Percentiles rank a stretch among this genome's conserved stretches.
These are phyloP conservation scores for Calliopsis andreniformis DNA, from an alignment of 1,140 invertebrate species.

Conservation along the genomic window DNA sequence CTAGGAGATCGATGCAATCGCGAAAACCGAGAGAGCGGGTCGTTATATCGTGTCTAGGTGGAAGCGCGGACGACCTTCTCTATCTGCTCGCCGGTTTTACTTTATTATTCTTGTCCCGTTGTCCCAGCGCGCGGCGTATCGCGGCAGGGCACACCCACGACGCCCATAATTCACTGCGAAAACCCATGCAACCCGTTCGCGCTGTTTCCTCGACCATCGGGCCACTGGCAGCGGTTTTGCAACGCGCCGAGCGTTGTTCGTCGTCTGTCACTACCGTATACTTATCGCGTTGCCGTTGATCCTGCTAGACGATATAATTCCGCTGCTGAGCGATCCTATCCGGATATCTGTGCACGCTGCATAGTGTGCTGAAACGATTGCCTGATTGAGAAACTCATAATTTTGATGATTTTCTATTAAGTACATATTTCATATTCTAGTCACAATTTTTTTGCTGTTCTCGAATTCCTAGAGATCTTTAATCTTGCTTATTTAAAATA, in stretches of 20 bases:
- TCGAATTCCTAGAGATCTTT: too few species aligned
- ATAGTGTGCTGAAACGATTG: too few species aligned
- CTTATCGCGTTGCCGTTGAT: conserved; percentile 51
- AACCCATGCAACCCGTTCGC: conserved; percentile 58
- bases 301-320: conserved; percentile 44
- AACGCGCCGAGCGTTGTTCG: conserved; percentile 34
- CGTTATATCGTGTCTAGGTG: conserved; percentile 60
- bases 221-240: conserved; percentile 45
- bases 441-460: too few species aligned
- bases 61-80: conserved; percentile 53
- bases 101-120: conserved; percentile 67
- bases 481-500: too few species aligned
- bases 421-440: too few species aligned
- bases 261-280: conserved; percentile 55
- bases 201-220: conserved; percentile 17
- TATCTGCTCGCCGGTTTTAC: conserved; percentile 60
- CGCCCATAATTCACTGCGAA: conserved; percentile 66
- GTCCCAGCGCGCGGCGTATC: conserved; percentile 56
- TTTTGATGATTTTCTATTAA: too few species aligned
- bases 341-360: conserved; percentile 36
- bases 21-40: conserved; percentile 33
- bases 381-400: too few species aligned
- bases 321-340: conserved; percentile 26
- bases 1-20: conserved; percentile 57
- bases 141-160: conserved; percentile 59